Conservation (phyloP, 1,140 invertebrate genomes). For the Aphelinus atriplicis region DNA sequence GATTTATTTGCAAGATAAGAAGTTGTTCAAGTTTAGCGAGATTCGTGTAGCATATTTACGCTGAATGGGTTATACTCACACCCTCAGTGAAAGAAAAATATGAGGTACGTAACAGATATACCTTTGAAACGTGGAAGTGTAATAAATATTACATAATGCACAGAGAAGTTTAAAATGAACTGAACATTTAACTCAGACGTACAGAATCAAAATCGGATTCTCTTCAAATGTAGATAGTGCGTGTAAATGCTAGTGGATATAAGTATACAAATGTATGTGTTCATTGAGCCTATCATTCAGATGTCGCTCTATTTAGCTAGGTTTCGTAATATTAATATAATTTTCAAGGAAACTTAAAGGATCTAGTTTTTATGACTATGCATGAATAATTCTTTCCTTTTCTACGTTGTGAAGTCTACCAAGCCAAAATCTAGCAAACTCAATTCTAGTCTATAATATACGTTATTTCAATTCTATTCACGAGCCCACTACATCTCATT, state of each 20-base stretch:
- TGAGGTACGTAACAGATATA: too few relatives aligned
- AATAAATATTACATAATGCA: not conserved
- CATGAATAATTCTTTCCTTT: not conserved
- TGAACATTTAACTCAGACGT: not conserved
- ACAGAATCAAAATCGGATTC: too few relatives aligned
- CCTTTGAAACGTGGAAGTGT: too few relatives aligned
- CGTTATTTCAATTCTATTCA: not conserved
- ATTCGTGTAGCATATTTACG: conserved; percentile 37
- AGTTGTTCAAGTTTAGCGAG: conserved; percentile 59
- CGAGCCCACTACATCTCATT: too few relatives aligned
- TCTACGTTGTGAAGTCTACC: not conserved
- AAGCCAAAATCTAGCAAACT: conserved; percentile 7
- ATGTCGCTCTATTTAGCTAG: conserved; percentile 14
- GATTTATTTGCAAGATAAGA: conserved; percentile 54
- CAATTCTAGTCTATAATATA: conserved; percentile 28
- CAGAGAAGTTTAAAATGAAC: not conserved
- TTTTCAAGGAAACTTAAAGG: conserved; percentile 1
- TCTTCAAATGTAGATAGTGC: conserved; percentile 7
- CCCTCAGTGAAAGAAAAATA: too few relatives aligned
- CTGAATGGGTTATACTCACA: too few relatives aligned
- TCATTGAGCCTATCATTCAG: conserved; percentile 33
- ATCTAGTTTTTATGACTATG: conserved; percentile 6
- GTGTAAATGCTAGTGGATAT: conserved; percentile 60
- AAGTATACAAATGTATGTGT: conserved; percentile 47
- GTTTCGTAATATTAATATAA: conserved; percentile 16